Evolutionary conservation across 2,797 vertebrate species (phyloP), one percentile per base, ranked within the genome.

Genomic region (Potorous gilbertii): DNA sequence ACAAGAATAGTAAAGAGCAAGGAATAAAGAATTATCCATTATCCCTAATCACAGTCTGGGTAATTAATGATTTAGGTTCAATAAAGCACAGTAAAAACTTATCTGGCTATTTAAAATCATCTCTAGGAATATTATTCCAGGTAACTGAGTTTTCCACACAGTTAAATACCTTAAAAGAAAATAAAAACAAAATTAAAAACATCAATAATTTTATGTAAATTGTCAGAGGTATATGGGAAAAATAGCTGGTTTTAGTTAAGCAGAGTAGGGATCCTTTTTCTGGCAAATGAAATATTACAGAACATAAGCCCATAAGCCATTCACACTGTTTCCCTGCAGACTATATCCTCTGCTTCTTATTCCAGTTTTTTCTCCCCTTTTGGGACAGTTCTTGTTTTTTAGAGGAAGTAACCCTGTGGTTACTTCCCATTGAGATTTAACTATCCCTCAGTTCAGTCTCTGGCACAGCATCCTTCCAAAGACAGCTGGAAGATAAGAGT

Each of bases 11-110:
- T 56, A 93, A 55, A 59, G 50, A n/a, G 90, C 50, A 91, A 91
- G 93, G 87, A 50, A 94, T 9, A 93, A 40, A 40, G 56, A 2
- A 52, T 92, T 95, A 93, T 93, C 54, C 90, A 50, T 34, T 50
- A 62, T 96, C 13, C 74, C 31, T 92, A 93, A 89, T 55, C 95
- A 96, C 31, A 87, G 74, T 94, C 94, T 81, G 89, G 91, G 93
- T 94, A 95, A 96, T 93, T 55, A 91, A 94, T 93, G 54, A 28
- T 66, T 97, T 94, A 81, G 18, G 10, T 46, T 8, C 34, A 74
- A 40, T 74, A 74, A n/a, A 66, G 13, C 66, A 81, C 66, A 66
- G n/a, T 18, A 24, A 81, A 81, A 81, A 81, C 74, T 27, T 50
- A 50, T 50, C 66, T 74, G 66, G 40, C 74, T 46, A n/a, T 74